Conservation (phyloP, 2,113 vertebrate species). For the Platysternon megacephalum region DNA sequence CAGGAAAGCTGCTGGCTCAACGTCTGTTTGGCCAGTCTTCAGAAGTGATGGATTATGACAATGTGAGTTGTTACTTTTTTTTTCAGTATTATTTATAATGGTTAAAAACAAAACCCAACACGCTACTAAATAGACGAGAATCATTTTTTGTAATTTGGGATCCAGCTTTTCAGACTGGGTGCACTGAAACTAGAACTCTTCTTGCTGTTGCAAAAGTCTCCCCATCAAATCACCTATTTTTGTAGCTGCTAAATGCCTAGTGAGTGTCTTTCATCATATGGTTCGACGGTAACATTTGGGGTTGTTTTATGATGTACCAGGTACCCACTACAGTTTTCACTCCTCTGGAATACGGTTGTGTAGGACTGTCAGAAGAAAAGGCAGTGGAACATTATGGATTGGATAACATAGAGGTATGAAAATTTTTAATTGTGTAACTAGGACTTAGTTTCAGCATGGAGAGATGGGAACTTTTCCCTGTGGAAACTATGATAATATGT, state of each 20-base stretch:
- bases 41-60: constrained; percentile 92
- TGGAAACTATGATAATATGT: background rate
- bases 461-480: background rate
- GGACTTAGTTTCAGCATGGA: background rate
- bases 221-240: background rate
- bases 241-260: background rate
- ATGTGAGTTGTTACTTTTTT: constrained; percentile 80
- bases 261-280: accelerated
- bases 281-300: background rate
- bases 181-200: background rate
- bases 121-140: background rate
- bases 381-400: constrained; percentile 81
- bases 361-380: constrained; percentile 92
- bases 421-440: background rate
- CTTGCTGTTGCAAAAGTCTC: background rate
- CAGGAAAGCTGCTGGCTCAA: constrained; percentile 90
- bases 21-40: constrained; percentile 82
- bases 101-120: background rate
- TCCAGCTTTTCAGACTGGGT: background rate
- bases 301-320: constrained; percentile 62
- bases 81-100: background rate
- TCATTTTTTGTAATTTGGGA: background rate
- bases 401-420: constrained; percentile 87
- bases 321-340: constrained; percentile 96
- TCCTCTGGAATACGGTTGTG: constrained; percentile 92